Conservation (phyloP, 2,888 invertebrate genomes). For the Eupelmus urozonus region DNA sequence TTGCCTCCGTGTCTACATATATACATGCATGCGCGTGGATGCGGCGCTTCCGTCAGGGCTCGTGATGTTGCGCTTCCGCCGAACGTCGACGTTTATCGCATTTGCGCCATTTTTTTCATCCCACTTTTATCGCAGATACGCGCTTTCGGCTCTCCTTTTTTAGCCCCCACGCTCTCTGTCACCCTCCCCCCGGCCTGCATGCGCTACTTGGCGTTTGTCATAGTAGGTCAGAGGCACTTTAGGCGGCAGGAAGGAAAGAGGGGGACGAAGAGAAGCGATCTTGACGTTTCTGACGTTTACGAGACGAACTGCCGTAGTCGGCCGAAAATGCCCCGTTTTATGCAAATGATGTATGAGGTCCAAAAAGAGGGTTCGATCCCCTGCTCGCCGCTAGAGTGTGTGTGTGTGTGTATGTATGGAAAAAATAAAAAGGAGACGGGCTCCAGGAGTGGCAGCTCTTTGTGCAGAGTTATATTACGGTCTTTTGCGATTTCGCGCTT, state of each 20-base stretch:
- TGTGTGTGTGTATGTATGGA: too few relatives aligned
- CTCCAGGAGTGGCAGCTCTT: too few relatives aligned
- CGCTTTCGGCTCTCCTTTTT: not conserved
- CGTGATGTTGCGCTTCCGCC: constrained; percentile 19
- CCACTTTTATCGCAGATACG: too few relatives aligned
- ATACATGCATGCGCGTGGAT: not conserved
- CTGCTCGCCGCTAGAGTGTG: too few relatives aligned
- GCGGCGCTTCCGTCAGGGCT: constrained; percentile 34
- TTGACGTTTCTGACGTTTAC: constrained; percentile 35
- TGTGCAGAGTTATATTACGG: too few relatives aligned
- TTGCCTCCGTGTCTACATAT: constrained; percentile 1
- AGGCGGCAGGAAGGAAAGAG: not conserved
- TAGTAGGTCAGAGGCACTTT: constrained; percentile 16
- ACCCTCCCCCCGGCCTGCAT: not conserved
- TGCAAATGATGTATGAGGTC: constrained; percentile 50
- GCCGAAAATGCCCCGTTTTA: constrained; percentile 33
- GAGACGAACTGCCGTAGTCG: constrained; percentile 19
- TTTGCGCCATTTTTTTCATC: not conserved
- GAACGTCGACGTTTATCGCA: constrained; percentile 40
- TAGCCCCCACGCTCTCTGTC: too few relatives aligned
- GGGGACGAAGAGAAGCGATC: not conserved
- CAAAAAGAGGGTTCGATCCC: not conserved
- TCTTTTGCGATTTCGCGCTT: too few relatives aligned
- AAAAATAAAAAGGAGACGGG: too few relatives aligned
- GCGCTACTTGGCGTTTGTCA: constrained; percentile 10